These are phyloP conservation scores for Siphlonurus alternatus DNA, from an alignment of 2,888 invertebrate species.

Conservation along the genomic window DNA sequence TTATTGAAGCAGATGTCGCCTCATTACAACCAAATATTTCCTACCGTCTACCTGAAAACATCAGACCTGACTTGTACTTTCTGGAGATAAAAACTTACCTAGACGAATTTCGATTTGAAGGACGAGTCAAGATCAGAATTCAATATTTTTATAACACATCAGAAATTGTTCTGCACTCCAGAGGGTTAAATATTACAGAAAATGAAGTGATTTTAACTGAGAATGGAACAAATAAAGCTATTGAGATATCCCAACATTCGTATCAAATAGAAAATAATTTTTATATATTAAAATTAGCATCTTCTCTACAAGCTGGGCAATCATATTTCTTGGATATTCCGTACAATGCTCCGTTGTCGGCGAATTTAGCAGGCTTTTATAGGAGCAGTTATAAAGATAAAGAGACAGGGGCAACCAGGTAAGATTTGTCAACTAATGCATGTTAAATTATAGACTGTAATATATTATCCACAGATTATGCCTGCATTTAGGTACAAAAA, in stretches of 20 bases:
- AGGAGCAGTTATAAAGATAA: constrained; percentile 46
- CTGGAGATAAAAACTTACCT: constrained; percentile 24
- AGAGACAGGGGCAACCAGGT: constrained; percentile 13
- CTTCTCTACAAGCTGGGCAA: constrained; percentile 27
- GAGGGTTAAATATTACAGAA: constrained; percentile 37
- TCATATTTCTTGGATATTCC: constrained; percentile 40
- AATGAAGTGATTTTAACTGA: constrained; percentile 16
- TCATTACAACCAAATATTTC: neutral
- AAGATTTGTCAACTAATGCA: too few relatives aligned
- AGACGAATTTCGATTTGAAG: constrained; percentile 15
- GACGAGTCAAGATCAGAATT: constrained; percentile 14
- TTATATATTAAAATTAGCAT: constrained; percentile 36
- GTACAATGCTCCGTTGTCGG: constrained; percentile 40
- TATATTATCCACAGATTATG: too few relatives aligned
- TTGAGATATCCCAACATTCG: constrained; percentile 20
- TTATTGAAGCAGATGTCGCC: neutral
- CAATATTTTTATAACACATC: constrained; percentile 32
- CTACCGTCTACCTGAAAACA: constrained; percentile 36
- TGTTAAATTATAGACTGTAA: too few relatives aligned
- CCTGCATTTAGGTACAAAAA: too few relatives aligned
- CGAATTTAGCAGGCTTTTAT: constrained; percentile 50
- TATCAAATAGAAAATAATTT: constrained; percentile 41
- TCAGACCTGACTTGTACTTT: constrained; percentile 35
- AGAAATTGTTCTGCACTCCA: constrained; percentile 47
- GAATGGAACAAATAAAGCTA: constrained; percentile 13